Percentiles rank a stretch among this genome's conserved stretches.
These are phyloP conservation scores for Druon quercuslanigerum DNA, from an alignment of 1,140 invertebrate genomes.

Conservation along the genomic window DNA sequence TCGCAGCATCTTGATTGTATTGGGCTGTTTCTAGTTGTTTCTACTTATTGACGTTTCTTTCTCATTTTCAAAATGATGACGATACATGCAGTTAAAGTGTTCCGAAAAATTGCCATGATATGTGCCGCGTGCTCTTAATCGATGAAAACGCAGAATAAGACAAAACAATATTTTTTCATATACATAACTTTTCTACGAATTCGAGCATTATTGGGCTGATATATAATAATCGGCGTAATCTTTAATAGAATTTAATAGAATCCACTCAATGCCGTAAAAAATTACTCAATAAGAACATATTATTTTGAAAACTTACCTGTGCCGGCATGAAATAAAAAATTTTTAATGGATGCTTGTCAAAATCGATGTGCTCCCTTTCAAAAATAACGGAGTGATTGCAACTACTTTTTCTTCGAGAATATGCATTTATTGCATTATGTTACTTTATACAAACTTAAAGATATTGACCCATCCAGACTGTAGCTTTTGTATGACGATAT, in stretches of 20 bases:
- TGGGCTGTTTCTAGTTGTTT: too few species aligned
- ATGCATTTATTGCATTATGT: background rate
- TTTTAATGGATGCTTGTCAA: background rate
- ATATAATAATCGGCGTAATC: background rate
- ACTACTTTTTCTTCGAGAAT: constrained; percentile 19
- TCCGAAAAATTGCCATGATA: constrained; percentile 4
- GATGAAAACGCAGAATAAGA: constrained; percentile 12
- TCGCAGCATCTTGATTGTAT: too few species aligned
- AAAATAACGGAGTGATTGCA: constrained; percentile 1
- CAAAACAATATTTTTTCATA: constrained; percentile 26
- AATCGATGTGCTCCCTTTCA: constrained; percentile 4
- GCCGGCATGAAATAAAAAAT: constrained; percentile 1
- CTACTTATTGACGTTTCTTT: too few species aligned
- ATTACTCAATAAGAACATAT: background rate
- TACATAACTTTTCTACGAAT: constrained; percentile 28
- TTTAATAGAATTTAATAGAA: constrained; percentile 12
- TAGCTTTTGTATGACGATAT: background rate
- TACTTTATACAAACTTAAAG: background rate
- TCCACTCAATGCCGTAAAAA: background rate
- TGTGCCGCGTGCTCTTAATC: constrained; percentile 20
- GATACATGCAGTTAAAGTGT: too few species aligned
- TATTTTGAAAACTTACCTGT: constrained; percentile 13
- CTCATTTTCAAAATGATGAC: too few species aligned
- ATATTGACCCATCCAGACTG: background rate
- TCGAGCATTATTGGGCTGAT: constrained; percentile 11